phyloP scores from a whole-genome alignment of 1,140 invertebrate genomes.

The Drosophila lini region DNA sequence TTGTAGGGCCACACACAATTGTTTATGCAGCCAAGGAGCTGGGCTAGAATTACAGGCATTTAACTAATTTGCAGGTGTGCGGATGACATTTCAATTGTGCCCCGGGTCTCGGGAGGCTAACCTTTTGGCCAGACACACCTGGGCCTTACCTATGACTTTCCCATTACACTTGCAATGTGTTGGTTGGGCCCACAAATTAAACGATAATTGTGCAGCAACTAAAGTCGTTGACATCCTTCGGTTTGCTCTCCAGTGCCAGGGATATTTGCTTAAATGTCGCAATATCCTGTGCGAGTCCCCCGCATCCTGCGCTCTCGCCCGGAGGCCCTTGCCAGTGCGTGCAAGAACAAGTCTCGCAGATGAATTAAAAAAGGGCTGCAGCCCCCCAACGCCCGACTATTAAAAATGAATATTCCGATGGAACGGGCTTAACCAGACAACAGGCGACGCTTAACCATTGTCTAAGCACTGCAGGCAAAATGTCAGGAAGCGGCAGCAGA shows the following conservation, averaged over 20 bases:
- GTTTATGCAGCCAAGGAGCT: background rate
- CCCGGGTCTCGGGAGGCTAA: background rate
- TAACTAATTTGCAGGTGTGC: conserved; percentile 50
- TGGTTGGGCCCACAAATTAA: conserved; percentile 5
- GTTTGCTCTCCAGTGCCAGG: conserved; percentile 16
- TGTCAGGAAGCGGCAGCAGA: conserved; percentile 70
- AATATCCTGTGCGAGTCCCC: conserved; percentile 45
- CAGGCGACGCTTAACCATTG: conserved; percentile 68
- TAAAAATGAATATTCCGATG: conserved; percentile 60
- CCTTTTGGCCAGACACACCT: conserved; percentile 12
- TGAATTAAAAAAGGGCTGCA: conserved; percentile 67
- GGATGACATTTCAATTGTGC: conserved; percentile 48
- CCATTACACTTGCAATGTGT: background rate
- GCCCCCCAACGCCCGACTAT: conserved; percentile 48
- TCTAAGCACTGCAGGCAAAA: conserved; percentile 72
- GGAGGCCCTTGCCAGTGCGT: conserved; percentile 48
- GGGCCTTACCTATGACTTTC: background rate
- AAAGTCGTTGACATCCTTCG: conserved; percentile 62
- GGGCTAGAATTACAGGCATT: conserved; percentile 19
- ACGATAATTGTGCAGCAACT: conserved; percentile 58
- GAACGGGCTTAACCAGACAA: conserved; percentile 29
- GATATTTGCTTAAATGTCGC: conserved; percentile 67
- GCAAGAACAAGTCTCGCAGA: conserved; percentile 49
- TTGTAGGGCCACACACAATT: conserved; percentile 15
- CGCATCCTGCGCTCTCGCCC: conserved; percentile 36